phyloP scores from a whole-genome alignment of 2,113 vertebrate species.

The Sinocyclocheilus maitianheensis region DNA sequence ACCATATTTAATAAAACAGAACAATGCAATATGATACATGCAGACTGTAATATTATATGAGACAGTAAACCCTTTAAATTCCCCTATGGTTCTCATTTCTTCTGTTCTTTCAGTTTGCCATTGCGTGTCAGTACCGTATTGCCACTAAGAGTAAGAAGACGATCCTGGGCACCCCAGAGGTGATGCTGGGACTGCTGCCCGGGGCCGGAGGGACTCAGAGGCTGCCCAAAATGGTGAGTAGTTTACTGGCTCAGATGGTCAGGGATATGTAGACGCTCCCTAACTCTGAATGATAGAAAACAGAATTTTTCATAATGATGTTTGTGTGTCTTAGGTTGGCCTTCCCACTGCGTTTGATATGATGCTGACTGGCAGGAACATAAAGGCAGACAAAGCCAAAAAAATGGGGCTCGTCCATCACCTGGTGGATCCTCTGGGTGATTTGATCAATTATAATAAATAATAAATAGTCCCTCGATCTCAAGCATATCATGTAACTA shows the following conservation, averaged over 20 bases:
- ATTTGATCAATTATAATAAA: conserved; percentile 47
- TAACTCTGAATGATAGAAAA: not conserved
- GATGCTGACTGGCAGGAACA: conserved; percentile 89
- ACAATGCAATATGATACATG: not conserved
- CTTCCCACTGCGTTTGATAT: conserved; percentile 84
- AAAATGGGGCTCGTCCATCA: conserved; percentile 86
- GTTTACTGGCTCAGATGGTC: not conserved
- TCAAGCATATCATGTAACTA: not conserved
- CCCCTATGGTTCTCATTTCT: not conserved
- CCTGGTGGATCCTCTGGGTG: conserved; percentile 87
- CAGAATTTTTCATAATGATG: not conserved
- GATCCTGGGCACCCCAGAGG: conserved; percentile 80
- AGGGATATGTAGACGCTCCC: not conserved
- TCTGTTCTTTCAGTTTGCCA: conserved; percentile 74
- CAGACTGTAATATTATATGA: not conserved
- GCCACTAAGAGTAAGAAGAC: conserved; percentile 86
- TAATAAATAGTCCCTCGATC: not conserved
- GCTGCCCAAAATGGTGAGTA: conserved; percentile 84
- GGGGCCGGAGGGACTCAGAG: conserved; percentile 87
- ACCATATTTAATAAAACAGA: not conserved
- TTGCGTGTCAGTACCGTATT: conserved; percentile 84
- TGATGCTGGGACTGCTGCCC: conserved; percentile 84
- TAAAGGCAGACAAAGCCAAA: conserved; percentile 83
- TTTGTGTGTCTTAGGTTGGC: conserved; percentile 74
- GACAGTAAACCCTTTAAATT: not conserved